phyloP scores from a whole-genome alignment of 1,140 invertebrate species.

The Akabosia matsudoensis region DNA sequence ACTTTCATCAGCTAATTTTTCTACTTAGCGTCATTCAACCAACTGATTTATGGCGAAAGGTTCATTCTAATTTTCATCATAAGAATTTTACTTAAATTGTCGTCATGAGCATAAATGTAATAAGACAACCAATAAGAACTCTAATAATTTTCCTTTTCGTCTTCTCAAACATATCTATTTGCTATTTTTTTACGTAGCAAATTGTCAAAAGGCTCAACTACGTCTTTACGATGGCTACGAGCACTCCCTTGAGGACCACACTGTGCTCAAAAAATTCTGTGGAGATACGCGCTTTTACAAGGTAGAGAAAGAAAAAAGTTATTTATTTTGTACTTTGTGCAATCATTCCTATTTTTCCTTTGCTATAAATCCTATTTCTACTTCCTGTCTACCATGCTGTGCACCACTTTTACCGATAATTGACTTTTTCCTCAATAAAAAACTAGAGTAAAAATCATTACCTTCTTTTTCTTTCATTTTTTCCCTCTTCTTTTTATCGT shows the following conservation, averaged over 20 bases:
- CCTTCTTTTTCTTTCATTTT: too few species aligned
- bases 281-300: slow-evolving; percentile 43
- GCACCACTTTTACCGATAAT: neutral
- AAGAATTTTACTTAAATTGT: too few species aligned
- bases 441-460: too few species aligned
- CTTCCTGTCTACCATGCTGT: neutral
- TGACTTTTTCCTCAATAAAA: too few species aligned
- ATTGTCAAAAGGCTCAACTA: slow-evolving; percentile 45
- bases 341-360: neutral
- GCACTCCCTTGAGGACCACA: slow-evolving; percentile 29
- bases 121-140: too few species aligned
- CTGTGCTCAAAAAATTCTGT: slow-evolving; percentile 44
- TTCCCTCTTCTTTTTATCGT: too few species aligned
- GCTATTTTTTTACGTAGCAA: slow-evolving; percentile 32
- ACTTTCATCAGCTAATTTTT: slow-evolving; percentile 50
- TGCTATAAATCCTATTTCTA: neutral
- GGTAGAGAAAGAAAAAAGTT: slow-evolving; percentile 29
- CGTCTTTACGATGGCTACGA: slow-evolving; percentile 35
- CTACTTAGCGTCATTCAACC: slow-evolving; percentile 47
- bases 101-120: too few species aligned
- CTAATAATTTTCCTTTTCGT: neutral
- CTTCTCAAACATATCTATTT: too few species aligned
- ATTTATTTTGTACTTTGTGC: neutral
- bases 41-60: slow-evolving; percentile 47
- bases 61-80: slow-evolving; percentile 51